Conservation (phyloP, 2,797 vertebrate genomes). For the Benthosema pterotum region DNA sequence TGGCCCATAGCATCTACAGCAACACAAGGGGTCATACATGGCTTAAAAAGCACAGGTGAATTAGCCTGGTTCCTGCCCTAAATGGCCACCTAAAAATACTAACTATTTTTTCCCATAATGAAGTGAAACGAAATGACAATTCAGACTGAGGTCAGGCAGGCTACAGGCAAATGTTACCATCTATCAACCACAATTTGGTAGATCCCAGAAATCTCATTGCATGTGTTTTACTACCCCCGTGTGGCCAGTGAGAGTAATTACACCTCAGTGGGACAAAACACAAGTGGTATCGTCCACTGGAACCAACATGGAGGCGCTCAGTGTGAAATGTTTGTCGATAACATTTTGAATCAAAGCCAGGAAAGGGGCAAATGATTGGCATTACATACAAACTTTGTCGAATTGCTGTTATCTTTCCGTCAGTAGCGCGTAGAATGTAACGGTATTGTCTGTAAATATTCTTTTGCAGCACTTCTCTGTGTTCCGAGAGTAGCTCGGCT, state of each 20-base stretch:
- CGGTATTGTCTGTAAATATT: background rate
- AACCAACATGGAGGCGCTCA: conserved; percentile 58
- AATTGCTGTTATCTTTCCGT: background rate
- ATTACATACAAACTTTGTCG: background rate
- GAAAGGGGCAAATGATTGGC: background rate
- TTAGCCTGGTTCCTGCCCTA: too few species aligned
- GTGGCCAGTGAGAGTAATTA: background rate
- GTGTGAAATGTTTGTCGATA: background rate
- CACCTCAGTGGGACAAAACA: conserved; percentile 15
- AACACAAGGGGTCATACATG: too few species aligned
- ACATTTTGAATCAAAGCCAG: background rate
- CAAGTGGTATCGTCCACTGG: conserved; percentile 48
- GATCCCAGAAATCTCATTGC: too few species aligned
- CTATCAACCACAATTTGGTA: too few species aligned
- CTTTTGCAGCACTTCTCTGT: conserved; percentile 1
- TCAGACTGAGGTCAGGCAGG: too few species aligned
- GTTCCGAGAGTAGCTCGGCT: background rate
- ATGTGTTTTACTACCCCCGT: conserved; percentile 9
- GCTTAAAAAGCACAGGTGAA: too few species aligned
- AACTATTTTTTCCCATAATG: too few species aligned
- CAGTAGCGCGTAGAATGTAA: too few species aligned
- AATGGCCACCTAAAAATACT: too few species aligned
- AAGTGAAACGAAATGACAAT: too few species aligned
- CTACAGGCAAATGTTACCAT: too few species aligned
- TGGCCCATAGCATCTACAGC: too few species aligned